Conservation (phyloP, 2,797 vertebrate species). For the Crenichthys baileyi region DNA sequence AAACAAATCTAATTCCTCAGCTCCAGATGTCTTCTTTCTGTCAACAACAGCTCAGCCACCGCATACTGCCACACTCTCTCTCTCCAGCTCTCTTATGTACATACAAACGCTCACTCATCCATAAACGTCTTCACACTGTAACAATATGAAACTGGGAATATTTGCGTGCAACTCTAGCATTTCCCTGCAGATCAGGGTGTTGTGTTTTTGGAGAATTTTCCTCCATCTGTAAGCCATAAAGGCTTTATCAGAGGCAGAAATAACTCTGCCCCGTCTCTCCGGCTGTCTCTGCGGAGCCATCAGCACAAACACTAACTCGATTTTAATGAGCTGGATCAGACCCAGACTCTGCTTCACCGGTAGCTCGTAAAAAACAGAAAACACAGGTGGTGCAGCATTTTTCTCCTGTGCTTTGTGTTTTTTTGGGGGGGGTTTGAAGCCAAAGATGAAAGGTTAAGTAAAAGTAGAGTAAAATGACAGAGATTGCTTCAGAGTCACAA, state of each 20-base stretch:
- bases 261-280: conserved; percentile 58
- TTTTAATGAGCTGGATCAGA: conserved; percentile 77
- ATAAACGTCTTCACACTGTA: conserved; percentile 39
- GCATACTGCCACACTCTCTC: conserved; percentile 6
- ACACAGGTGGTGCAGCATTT: conserved; percentile 26
- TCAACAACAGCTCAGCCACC: conserved; percentile 33
- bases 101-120: conserved; percentile 11
- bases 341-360: conserved; percentile 55
- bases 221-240: conserved; percentile 59
- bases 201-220: conserved; percentile 43
- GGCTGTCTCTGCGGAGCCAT: conserved; percentile 69
- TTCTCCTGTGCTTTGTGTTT: conserved; percentile 18
- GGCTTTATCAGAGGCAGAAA: conserved; percentile 59
- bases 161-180: conserved; percentile 51
- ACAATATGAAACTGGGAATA: conserved; percentile 46
- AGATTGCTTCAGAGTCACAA: conserved; percentile 7
- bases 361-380: conserved; percentile 40
- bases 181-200: conserved; percentile 36
- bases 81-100: not conserved
- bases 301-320: conserved; percentile 71
- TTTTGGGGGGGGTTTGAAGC: not conserved
- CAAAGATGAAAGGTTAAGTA: conserved; percentile 13
- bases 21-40: conserved; percentile 50
- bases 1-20: conserved; percentile 54
- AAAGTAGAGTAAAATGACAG: conserved; percentile 29